A percentile compares a stretch with the other conserved stretches of the same genome.
phyloP scores from a whole-genome alignment of 2,113 vertebrate species.

The Nettapus auritus region DNA sequence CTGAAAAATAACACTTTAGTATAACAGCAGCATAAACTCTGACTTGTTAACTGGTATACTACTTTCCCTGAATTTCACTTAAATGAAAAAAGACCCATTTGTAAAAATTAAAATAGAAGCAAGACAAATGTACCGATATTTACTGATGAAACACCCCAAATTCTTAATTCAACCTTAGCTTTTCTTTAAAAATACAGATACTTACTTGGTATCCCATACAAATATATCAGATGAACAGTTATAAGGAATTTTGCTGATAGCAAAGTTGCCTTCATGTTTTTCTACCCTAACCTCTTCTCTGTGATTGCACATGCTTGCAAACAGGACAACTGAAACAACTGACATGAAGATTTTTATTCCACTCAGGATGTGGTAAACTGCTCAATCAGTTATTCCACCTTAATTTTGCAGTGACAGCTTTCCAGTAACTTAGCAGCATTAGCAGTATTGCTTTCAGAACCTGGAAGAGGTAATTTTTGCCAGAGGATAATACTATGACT shows the following conservation, averaged over 20 bases:
- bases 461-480: slow-evolving; percentile 5
- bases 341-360: neutral
- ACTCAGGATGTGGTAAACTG: neutral
- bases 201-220: neutral
- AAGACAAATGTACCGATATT: rapidly evolving
- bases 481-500: neutral
- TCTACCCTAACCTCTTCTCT: neutral
- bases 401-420: neutral
- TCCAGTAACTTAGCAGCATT: neutral
- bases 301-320: rapidly evolving
- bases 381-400: neutral
- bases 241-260: neutral
- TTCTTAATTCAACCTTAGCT: neutral
- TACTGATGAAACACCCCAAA: neutral
- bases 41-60: rapidly evolving
- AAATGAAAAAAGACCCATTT: neutral
- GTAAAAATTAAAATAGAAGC: neutral
- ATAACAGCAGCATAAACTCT: neutral
- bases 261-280: neutral
- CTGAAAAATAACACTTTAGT: neutral
- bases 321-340: neutral
- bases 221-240: neutral
- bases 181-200: neutral
- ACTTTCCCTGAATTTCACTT: neutral
- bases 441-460: neutral